phyloP scores from a whole-genome alignment of 2,113 vertebrate genomes.

The Pica pica region DNA sequence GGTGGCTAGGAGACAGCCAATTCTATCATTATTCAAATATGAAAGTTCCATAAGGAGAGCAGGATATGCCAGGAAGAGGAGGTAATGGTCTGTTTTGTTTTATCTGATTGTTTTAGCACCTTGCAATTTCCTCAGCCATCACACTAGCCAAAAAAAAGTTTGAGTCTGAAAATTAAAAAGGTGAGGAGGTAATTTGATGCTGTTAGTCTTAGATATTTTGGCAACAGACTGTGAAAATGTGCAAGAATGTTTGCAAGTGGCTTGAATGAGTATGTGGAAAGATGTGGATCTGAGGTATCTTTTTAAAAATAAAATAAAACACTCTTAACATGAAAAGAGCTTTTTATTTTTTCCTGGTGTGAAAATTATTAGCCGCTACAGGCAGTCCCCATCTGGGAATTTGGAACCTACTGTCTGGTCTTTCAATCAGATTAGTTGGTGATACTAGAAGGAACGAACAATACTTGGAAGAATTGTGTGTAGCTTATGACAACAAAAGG shows the following conservation, averaged over 20 bases:
- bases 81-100: constrained; percentile 50
- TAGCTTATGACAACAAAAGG: constrained; percentile 14
- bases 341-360: constrained; percentile 39
- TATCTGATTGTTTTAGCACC: constrained; percentile 34
- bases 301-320: constrained; percentile 37
- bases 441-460: not conserved
- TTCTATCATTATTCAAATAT: constrained; percentile 20
- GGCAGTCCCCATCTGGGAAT: constrained; percentile 5
- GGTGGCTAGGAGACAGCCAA: not conserved
- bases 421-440: constrained; percentile 16
- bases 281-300: not conserved
- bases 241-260: constrained; percentile 22
- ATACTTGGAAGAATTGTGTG: not conserved
- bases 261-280: constrained; percentile 7
- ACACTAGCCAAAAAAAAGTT: not conserved
- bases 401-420: not conserved
- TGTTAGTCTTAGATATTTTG: constrained; percentile 10
- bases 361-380: constrained; percentile 40
- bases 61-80: constrained; percentile 17
- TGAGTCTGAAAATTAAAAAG: constrained; percentile 25
- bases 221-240: constrained; percentile 29
- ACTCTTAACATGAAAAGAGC: not conserved
- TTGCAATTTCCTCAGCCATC: constrained; percentile 41
- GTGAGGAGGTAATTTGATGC: constrained; percentile 11
- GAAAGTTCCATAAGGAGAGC: not conserved